Conservation (phyloP, 37 sponge, comb jelly and placozoan species). For the Halichondria panicea region DNA sequence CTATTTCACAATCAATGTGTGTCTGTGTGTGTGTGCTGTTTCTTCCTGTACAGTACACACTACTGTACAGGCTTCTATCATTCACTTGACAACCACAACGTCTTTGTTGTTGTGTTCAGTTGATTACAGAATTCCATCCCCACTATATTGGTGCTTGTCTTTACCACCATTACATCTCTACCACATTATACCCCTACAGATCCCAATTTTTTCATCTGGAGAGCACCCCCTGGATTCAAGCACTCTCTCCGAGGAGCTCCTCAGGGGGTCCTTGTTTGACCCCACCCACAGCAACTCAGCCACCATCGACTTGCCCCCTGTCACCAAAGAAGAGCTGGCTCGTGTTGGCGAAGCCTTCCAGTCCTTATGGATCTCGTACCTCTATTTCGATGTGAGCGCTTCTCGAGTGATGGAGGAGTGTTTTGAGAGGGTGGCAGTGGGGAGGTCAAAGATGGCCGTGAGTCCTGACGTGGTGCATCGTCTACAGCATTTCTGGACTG, state of each 20-base stretch:
- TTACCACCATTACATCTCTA: too few relatives aligned
- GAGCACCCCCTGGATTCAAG: too few relatives aligned
- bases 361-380: constrained; percentile 71
- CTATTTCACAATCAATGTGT: too few relatives aligned
- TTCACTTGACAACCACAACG: too few relatives aligned
- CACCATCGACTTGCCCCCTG: not conserved
- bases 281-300: not conserved
- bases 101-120: too few relatives aligned
- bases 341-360: constrained; percentile 19
- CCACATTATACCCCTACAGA: too few relatives aligned
- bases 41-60: too few relatives aligned
- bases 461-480: constrained; percentile 71
- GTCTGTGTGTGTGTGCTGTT: too few relatives aligned
- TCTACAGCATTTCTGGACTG: constrained; percentile 14
- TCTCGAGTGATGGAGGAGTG: constrained; percentile 50
- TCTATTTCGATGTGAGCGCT: constrained; percentile 45
- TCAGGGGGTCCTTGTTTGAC: constrained; percentile 10
- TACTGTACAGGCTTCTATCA: too few relatives aligned
- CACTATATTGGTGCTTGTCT: too few relatives aligned
- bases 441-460: constrained; percentile 16
- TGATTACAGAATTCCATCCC: too few relatives aligned
- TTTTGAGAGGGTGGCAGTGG: constrained; percentile 29
- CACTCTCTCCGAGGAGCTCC: not conserved
- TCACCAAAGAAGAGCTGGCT: not conserved
- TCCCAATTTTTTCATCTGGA: too few relatives aligned